A percentile compares a stretch with the other conserved stretches of the same genome.
Conservation (phyloP, 2,888 invertebrate genomes). For the Xylocampa areola region DNA sequence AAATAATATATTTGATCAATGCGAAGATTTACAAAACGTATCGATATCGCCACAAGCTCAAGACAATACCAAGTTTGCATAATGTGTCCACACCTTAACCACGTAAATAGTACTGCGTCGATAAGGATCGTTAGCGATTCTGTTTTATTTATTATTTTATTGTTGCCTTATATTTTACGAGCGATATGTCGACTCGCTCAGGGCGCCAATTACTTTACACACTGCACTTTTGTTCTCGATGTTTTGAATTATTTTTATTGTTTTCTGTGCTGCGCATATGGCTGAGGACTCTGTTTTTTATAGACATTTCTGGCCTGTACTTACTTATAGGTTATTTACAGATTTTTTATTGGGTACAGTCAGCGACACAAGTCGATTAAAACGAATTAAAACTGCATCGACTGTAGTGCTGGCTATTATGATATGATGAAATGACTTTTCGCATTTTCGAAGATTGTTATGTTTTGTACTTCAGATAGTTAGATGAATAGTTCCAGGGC, state of each 20-base stretch:
- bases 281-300: conserved; percentile 2
- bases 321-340: not conserved
- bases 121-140: conserved; percentile 79
- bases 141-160: conserved; percentile 57
- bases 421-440: too few relatives aligned
- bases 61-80: conserved; percentile 5
- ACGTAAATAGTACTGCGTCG: conserved; percentile 72
- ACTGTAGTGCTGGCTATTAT: too few relatives aligned
- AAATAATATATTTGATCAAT: too few relatives aligned
- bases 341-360: not conserved
- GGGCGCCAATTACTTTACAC: conserved; percentile 34
- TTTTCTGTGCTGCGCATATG: conserved; percentile 1
- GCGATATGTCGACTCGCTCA: conserved; percentile 39
- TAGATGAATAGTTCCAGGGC: too few relatives aligned
- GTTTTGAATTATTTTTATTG: conserved; percentile 1
- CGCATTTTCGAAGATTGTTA: too few relatives aligned
- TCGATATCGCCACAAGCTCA: not conserved
- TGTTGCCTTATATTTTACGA: conserved; percentile 40
- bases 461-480: too few relatives aligned
- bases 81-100: conserved; percentile 56
- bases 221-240: conserved; percentile 10
- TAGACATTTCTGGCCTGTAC: not conserved
- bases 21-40: too few relatives aligned
- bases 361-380: too few relatives aligned
- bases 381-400: too few relatives aligned